Conservation (phyloP, 2,797 vertebrate species). For the Muscicapa comitata region DNA sequence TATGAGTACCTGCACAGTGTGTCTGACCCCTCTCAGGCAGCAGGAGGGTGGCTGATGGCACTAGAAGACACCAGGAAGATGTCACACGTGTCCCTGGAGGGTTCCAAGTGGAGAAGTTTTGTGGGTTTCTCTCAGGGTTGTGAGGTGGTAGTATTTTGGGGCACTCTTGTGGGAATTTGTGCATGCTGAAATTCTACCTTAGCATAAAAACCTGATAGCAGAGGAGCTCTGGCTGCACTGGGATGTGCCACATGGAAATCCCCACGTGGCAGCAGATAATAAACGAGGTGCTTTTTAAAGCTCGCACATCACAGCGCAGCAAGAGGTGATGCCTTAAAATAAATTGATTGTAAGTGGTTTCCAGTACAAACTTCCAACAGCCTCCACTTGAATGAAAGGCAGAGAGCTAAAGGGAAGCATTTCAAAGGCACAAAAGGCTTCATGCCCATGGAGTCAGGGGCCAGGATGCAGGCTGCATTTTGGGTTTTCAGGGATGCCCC, state of each 20-base stretch:
- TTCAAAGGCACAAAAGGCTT: background rate
- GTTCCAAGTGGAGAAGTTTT: background rate
- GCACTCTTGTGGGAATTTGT: background rate
- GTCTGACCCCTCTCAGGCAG: background rate
- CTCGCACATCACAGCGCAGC: background rate
- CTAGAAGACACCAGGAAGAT: background rate
- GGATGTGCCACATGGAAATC: background rate
- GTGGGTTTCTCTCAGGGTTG: rapidly evolving
- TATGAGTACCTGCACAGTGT: background rate
- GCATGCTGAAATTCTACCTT: rapidly evolving
- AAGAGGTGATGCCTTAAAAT: slow-evolving; percentile 53
- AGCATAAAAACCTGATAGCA: background rate
- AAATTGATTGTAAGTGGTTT: slow-evolving; percentile 12
- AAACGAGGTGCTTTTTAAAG: slow-evolving; percentile 40
- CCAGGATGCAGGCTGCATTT: rapidly evolving
- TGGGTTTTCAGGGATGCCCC: background rate
- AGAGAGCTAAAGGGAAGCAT: background rate
- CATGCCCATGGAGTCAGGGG: rapidly evolving
- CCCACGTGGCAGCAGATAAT: background rate
- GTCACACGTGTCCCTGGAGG: rapidly evolving
- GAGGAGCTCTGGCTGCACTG: background rate
- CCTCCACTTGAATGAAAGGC: background rate
- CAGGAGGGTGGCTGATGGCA: background rate
- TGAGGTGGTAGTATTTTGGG: background rate
- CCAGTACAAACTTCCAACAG: slow-evolving; percentile 4